Evolutionary conservation across 2,797 vertebrate genomes (phyloP).

Genomic region (Vipera ursinii): DNA sequence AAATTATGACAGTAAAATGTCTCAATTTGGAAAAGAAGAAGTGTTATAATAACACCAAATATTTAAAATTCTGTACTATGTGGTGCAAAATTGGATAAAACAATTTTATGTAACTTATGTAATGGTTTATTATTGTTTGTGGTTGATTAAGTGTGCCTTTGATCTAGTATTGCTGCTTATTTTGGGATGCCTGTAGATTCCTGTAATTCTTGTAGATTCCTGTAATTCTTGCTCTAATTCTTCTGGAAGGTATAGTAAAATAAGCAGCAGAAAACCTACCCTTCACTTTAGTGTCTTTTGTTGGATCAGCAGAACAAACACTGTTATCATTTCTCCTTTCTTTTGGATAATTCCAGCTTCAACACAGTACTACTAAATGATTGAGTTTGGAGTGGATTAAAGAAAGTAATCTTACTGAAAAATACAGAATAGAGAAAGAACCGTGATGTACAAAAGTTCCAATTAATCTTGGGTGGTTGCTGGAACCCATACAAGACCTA

Average conservation of each 20-base stretch:
- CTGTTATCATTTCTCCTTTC: neutral
- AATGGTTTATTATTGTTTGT: neutral
- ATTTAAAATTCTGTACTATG: neutral
- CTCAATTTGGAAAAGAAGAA: slow-evolving; percentile 4
- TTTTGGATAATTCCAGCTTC: neutral
- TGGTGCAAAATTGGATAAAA: neutral
- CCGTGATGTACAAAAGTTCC: neutral
- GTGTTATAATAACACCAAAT: neutral
- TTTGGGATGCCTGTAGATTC: neutral
- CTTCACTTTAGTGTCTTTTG: neutral
- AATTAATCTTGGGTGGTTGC: neutral
- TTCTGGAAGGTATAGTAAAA: neutral
- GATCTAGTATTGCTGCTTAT: neutral
- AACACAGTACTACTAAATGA: neutral
- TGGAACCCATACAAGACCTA: neutral
- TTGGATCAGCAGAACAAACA: neutral
- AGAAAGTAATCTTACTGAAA: neutral
- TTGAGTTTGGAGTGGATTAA: neutral
- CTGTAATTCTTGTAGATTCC: neutral
- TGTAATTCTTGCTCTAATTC: neutral
- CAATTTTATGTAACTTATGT: neutral
- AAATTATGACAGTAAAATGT: slow-evolving; percentile 2
- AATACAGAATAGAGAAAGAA: neutral
- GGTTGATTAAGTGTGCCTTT: neutral
- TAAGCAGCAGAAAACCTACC: neutral